Evolutionary conservation across 1,140 invertebrate genomes (phyloP).

Genomic region (Coboldia fuscipes): DNA sequence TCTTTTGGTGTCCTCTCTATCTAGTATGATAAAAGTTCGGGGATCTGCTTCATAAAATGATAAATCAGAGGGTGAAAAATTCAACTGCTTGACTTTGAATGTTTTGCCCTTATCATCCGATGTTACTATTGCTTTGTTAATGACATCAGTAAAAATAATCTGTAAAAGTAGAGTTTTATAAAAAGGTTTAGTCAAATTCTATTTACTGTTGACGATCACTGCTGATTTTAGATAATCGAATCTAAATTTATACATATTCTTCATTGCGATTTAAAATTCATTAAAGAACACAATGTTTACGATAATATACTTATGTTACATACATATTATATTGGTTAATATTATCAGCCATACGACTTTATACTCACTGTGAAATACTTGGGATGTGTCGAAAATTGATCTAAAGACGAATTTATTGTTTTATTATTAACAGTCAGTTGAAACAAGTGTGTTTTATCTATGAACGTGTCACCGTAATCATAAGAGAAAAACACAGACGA

Average conservation of each 20-base stretch:
- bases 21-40: conserved; percentile 36
- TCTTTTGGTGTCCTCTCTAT: conserved; percentile 42
- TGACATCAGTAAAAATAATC: conserved; percentile 67
- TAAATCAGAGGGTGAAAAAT: conserved; percentile 56
- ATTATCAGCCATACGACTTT: no score
- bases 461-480: conserved; percentile 63
- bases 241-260: no score
- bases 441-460: conserved; percentile 47
- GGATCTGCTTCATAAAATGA: conserved; percentile 45
- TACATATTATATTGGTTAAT: no score
- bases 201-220: no score
- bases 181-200: no score
- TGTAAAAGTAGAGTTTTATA: conserved; percentile 26
- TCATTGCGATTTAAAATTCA: no score
- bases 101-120: conserved; percentile 48
- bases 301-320: no score
- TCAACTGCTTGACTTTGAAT: conserved; percentile 33
- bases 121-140: conserved; percentile 53
- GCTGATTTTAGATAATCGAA: no score
- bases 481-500: conserved; percentile 67
- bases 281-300: no score
- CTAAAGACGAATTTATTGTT: conserved; percentile 39
- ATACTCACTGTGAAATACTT: conserved; percentile 48
- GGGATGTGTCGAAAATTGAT: conserved; percentile 69
- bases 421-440: conserved; percentile 19